Conservation (phyloP, 2,888 invertebrate genomes). For the Caenorhabditis angaria region DNA sequence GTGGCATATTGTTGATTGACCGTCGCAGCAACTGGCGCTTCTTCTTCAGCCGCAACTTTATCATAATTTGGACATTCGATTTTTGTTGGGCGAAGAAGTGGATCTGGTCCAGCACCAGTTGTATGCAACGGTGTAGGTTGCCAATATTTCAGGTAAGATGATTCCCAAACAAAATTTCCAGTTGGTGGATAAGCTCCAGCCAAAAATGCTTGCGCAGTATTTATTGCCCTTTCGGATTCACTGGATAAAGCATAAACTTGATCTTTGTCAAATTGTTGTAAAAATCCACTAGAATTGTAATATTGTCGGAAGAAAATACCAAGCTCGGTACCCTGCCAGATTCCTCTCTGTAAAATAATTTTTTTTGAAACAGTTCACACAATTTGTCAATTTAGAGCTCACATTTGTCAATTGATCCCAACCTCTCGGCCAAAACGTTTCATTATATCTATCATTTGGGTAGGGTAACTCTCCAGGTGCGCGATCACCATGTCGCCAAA, state of each 20-base stretch:
- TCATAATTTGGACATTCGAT: conserved; percentile 47
- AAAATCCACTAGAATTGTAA: conserved; percentile 16
- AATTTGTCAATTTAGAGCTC: conserved; percentile 8
- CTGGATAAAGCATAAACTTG: conserved; percentile 71
- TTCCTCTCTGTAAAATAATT: conserved; percentile 28
- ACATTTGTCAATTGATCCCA: conserved; percentile 67
- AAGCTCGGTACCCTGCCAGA: conserved; percentile 30
- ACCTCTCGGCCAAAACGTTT: conserved; percentile 59
- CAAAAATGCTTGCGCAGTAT: conserved; percentile 85
- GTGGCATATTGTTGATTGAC: conserved; percentile 14
- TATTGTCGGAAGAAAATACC: conserved; percentile 32
- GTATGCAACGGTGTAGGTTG: conserved; percentile 43
- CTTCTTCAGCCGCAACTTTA: conserved; percentile 17
- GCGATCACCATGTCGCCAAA: conserved; percentile 89
- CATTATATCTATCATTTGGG: conserved; percentile 57
- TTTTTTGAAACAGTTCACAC: not conserved
- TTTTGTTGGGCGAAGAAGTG: conserved; percentile 51
- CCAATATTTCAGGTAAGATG: conserved; percentile 37
- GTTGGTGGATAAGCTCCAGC: conserved; percentile 80
- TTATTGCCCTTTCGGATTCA: conserved; percentile 75
- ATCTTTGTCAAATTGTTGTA: conserved; percentile 26
- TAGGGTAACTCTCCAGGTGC: conserved; percentile 77
- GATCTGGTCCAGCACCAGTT: not conserved
- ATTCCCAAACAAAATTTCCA: conserved; percentile 38
- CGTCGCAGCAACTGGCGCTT: conserved; percentile 17